phyloP scores from a whole-genome alignment of 2,113 vertebrate genomes.

The Azemiops feae region DNA sequence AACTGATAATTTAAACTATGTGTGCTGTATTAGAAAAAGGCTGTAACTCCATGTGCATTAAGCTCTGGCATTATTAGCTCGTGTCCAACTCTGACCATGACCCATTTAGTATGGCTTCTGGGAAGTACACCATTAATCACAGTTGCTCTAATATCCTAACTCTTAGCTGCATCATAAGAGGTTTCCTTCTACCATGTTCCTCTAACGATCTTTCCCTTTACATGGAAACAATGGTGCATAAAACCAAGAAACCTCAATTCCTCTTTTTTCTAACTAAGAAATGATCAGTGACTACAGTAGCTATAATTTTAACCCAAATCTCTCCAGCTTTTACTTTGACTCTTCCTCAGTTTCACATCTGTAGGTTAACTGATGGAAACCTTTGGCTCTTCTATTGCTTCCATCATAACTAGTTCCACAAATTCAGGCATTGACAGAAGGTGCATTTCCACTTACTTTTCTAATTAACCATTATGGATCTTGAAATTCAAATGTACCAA shows the following conservation, averaged over 20 bases:
- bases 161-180: not conserved
- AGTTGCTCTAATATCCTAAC: not conserved
- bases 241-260: not conserved
- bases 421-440: not conserved
- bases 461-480: not conserved
- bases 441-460: not conserved
- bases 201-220: not conserved
- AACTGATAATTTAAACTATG: not conserved
- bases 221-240: not conserved
- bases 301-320: not conserved
- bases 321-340: not conserved
- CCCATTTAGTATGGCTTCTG: not conserved
- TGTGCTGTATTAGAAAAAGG: not conserved
- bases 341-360: not conserved
- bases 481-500: not conserved
- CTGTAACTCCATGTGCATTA: not conserved
- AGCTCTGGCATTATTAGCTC: not conserved
- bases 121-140: not conserved
- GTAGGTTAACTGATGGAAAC: not conserved
- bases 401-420: not conserved
- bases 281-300: not conserved
- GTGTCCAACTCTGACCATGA: not conserved
- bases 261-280: not conserved
- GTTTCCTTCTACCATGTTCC: not conserved
- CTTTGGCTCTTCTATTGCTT: not conserved